These are phyloP conservation scores for Drosophila testacea DNA, from an alignment of 2,888 invertebrate genomes.

Conservation along the genomic window DNA sequence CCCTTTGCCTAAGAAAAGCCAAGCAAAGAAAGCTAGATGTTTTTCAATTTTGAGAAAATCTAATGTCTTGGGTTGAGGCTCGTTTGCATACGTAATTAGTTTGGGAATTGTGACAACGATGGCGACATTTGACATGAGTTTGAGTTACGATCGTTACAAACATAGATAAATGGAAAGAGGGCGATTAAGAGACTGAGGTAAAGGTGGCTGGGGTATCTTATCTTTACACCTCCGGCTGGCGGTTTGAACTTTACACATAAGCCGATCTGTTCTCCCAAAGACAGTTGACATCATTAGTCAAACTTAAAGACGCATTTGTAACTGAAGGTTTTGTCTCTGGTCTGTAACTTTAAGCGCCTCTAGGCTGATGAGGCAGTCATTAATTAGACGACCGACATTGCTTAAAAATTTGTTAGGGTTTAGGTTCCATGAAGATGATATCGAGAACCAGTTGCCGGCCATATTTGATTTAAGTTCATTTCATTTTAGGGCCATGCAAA, in stretches of 20 bases:
- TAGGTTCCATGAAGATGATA: conserved; percentile 5
- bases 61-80: conserved; percentile 41
- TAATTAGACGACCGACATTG: conserved; percentile 46
- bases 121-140: conserved; percentile 79
- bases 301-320: conserved; percentile 76
- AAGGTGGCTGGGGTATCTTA: conserved; percentile 32
- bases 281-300: conserved; percentile 77
- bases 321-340: conserved; percentile 29
- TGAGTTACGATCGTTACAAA: conserved; percentile 69
- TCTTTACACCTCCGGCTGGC: conserved; percentile 61
- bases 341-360: conserved; percentile 60
- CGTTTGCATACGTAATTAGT: conserved; percentile 80
- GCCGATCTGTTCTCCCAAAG: conserved; percentile 57
- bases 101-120: conserved; percentile 73
- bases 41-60: conserved; percentile 20
- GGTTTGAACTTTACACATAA: conserved; percentile 78
- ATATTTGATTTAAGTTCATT: conserved; percentile 60
- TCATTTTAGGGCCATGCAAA: conserved; percentile 66
- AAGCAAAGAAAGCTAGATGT: conserved; percentile 4
- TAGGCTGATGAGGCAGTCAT: conserved; percentile 57
- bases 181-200: conserved; percentile 17
- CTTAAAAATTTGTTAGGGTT: conserved; percentile 31
- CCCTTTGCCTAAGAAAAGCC: conserved; percentile 7
- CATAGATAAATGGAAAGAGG: conserved; percentile 28
- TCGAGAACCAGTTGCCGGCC: conserved; percentile 63